These are phyloP conservation scores for Drosophila colorata DNA, from an alignment of 2,888 invertebrate genomes.

Conservation along the genomic window DNA sequence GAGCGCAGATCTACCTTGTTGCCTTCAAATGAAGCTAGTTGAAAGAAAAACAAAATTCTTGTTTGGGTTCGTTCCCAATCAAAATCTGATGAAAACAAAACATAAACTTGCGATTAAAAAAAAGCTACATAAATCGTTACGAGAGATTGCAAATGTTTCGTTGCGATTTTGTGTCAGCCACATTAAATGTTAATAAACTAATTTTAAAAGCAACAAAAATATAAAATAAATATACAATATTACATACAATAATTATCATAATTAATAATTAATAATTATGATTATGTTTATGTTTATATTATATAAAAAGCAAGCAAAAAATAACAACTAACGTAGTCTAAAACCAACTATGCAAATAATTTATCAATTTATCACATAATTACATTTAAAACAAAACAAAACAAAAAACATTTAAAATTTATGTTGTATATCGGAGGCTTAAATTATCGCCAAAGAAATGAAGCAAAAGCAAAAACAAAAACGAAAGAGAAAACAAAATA, in stretches of 20 bases:
- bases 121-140: slow-evolving; percentile 20
- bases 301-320: slow-evolving; percentile 1
- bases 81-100: slow-evolving; percentile 16
- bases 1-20: slow-evolving; percentile 82
- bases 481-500: slow-evolving; percentile 37
- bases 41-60: slow-evolving; percentile 40
- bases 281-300: slow-evolving; percentile 31
- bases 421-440: slow-evolving; percentile 84
- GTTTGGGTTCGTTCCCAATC: slow-evolving; percentile 11
- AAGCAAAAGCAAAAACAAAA: slow-evolving; percentile 60
- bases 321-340: slow-evolving; percentile 49
- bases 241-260: slow-evolving; percentile 25
- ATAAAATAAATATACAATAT: slow-evolving; percentile 24
- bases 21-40: slow-evolving; percentile 85
- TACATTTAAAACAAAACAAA: slow-evolving; percentile 41
- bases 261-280: slow-evolving; percentile 11
- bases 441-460: slow-evolving; percentile 84
- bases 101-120: slow-evolving; percentile 9
- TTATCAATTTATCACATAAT: slow-evolving; percentile 61
- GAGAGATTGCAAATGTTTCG: slow-evolving; percentile 60
- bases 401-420: slow-evolving; percentile 55
- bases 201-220: slow-evolving; percentile 32
- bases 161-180: slow-evolving; percentile 22
- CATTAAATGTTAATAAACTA: slow-evolving; percentile 54
- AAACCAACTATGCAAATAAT: slow-evolving; percentile 60